Evolutionary conservation across 2,113 vertebrate species (phyloP).

Genomic region (Pelusios castaneus): DNA sequence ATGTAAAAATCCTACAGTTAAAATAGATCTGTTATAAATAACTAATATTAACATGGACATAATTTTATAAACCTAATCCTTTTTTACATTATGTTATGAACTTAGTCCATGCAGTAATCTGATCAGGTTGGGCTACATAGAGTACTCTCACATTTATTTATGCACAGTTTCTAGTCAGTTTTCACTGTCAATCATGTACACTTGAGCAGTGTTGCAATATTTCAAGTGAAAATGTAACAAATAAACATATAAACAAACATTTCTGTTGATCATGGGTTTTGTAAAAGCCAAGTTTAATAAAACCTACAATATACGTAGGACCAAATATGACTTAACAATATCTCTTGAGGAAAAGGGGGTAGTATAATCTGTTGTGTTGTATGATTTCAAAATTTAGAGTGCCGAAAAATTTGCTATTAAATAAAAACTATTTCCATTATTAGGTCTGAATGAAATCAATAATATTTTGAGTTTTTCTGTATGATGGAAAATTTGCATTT

Average conservation of each 20-base stretch:
- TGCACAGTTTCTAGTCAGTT: background rate
- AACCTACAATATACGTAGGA: background rate
- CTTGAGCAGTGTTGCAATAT: background rate
- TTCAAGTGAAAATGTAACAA: background rate
- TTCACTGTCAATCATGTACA: background rate
- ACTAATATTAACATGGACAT: background rate
- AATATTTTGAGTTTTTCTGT: background rate
- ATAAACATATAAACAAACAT: background rate
- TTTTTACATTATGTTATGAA: background rate
- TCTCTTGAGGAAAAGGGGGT: background rate
- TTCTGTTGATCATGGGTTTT: background rate
- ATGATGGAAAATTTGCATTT: background rate
- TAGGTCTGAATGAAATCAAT: background rate
- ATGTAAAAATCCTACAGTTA: background rate
- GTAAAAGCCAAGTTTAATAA: no score
- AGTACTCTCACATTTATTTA: background rate
- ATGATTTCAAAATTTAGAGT: background rate
- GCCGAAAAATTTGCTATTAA: background rate
- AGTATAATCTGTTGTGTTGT: background rate
- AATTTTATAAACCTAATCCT: background rate
- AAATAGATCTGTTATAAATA: background rate
- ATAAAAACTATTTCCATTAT: background rate
- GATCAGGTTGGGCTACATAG: background rate
- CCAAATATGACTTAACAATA: background rate
- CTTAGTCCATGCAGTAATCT: background rate